Conservation (phyloP, 2,888 invertebrate genomes). For the Drosophila nigritarsus region DNA sequence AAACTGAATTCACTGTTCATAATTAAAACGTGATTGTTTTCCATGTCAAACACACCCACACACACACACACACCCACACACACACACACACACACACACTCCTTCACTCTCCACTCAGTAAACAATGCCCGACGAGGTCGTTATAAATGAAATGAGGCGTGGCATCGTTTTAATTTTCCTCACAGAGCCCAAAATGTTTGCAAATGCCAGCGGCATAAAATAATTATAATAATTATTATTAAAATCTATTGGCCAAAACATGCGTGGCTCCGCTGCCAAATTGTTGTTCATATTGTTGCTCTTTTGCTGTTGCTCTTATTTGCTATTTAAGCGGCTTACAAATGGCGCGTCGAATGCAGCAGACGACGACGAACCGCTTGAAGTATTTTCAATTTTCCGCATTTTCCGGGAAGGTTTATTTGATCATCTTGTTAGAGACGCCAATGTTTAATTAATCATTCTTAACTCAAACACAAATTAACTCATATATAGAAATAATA, state of each 20-base stretch:
- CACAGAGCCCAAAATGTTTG: conserved; percentile 12
- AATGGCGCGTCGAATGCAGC: conserved; percentile 46
- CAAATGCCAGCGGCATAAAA: conserved; percentile 45
- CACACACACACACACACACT: conserved; percentile 1
- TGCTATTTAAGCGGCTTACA: conserved; percentile 49
- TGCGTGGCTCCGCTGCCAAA: conserved; percentile 7
- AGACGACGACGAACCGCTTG: conserved; percentile 12
- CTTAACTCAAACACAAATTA: neutral
- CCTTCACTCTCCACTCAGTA: neutral
- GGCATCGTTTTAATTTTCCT: conserved; percentile 38
- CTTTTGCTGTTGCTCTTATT: conserved; percentile 1
- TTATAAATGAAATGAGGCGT: conserved; percentile 39
- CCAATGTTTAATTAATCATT: neutral
- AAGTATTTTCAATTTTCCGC: neutral
- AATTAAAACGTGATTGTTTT: conserved; percentile 62
- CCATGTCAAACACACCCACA: conserved; percentile 19
- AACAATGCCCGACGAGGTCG: conserved; percentile 3
- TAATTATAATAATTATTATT: conserved; percentile 61
- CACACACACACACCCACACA: conserved; percentile 5
- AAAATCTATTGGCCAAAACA: conserved; percentile 33
- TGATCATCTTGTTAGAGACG: neutral
- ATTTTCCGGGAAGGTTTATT: neutral
- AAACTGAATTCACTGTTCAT: conserved; percentile 41
- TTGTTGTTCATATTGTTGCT: conserved; percentile 5
- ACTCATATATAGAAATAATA: neutral